Evolutionary conservation across 2,888 invertebrate genomes (phyloP), one percentile per base, ranked within the genome.

Genomic region (Laspeyria flexula): DNA sequence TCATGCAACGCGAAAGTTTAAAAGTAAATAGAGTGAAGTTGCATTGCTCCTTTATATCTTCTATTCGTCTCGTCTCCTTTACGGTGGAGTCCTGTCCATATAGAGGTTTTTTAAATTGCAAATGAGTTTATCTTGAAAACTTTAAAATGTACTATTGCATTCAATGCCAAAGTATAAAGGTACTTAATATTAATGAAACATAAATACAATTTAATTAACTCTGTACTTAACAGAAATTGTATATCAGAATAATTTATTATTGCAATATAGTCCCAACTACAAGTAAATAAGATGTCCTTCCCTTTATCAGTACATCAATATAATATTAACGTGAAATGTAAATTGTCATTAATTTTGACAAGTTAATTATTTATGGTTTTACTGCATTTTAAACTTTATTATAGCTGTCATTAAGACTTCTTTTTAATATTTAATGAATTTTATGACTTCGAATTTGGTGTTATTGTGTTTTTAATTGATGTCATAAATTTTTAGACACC

Each of bases 321-420:
- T 18, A 16, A 1, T 40, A 25, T 25, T 33, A 25, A 23, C 13
- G 16, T 31, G 33, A 29, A 12, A 38, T 31, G 31, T 46, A 46
- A 46, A 39, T 33, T 27, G 40, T 30, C 30, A 23, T 38, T 38
- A 15, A 21, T 11, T 46, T 40, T 39, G 38, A 23, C n/a, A 27
- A 15, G 7, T 10, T 15, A n/a, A 25, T 23, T 46, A 10, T 37
- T 37, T 38, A 25, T 3, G 5, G 15, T 42, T 42, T 39, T 41
- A 42, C 30, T 48, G 30, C 27, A 30, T 21, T 31, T 38, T 39
- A 31, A 39, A 31, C 15, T 45, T 39, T 30, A 1, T 38, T 23
- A 44, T 51, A 37, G 13, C 37, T 10, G 30, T 33, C 4, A 30
- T 11, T 38, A 31, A 25, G 9, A 31, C 31, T 1, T 13, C 31